phyloP scores from a whole-genome alignment of 1,140 invertebrate genomes.

The Drosophila asahinai region DNA sequence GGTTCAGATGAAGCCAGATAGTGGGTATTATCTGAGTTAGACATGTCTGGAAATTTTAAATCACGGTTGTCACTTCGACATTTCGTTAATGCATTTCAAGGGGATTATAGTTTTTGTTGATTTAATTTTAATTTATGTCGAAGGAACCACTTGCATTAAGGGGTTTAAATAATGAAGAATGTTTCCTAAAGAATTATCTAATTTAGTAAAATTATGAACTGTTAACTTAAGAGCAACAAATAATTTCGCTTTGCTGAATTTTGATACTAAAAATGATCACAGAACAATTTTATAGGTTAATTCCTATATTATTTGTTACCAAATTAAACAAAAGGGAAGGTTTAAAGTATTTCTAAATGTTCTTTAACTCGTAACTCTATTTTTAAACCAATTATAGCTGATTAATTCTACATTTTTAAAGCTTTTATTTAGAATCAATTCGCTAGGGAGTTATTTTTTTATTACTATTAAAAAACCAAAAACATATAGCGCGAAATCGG shows the following conservation, averaged over 20 bases:
- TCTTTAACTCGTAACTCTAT: no score
- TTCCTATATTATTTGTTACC: not conserved
- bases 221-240: no score
- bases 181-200: not conserved
- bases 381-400: not conserved
- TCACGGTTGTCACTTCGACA: constrained; percentile 9
- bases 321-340: no score
- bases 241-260: no score
- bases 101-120: not conserved
- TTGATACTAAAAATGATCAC: not conserved
- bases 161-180: not conserved
- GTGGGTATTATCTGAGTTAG: constrained; percentile 5
- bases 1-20: constrained; percentile 22
- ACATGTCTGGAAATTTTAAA: constrained; percentile 17
- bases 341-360: no score
- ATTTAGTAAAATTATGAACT: not conserved
- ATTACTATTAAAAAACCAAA: not conserved
- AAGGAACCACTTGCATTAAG: no score
- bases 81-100: not conserved
- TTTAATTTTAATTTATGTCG: not conserved
- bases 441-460: not conserved
- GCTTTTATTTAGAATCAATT: no score
- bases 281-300: not conserved
- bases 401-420: not conserved
- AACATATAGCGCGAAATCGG: not conserved